Percentiles rank a stretch among this genome's conserved stretches.
These are phyloP conservation scores for Augochlora pura DNA, from an alignment of 1,140 invertebrate genomes.

Conservation along the genomic window DNA sequence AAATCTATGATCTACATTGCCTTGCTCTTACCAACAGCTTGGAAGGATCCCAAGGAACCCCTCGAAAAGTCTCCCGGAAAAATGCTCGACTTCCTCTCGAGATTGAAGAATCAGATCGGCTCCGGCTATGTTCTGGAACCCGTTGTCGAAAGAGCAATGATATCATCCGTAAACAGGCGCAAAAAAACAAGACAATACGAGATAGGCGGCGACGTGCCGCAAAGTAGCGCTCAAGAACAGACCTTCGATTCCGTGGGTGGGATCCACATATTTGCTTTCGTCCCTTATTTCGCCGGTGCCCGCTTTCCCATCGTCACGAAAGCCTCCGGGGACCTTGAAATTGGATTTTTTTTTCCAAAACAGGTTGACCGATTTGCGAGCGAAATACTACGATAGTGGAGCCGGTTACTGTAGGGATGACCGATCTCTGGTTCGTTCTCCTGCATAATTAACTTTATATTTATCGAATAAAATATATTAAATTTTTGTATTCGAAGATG, in stretches of 20 bases:
- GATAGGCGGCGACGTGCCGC: constrained; percentile 25
- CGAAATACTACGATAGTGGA: background rate
- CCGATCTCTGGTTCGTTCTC: too few species aligned
- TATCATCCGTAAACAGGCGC: constrained; percentile 42
- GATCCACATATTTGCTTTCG: constrained; percentile 44
- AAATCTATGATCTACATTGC: constrained; percentile 1
- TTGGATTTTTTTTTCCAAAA: constrained; percentile 33
- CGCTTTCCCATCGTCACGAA: background rate
- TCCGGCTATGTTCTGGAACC: background rate
- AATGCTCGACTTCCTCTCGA: background rate
- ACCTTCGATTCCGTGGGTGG: background rate
- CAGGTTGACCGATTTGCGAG: too few species aligned
- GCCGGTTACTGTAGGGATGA: too few species aligned
- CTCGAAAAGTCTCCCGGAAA: background rate
- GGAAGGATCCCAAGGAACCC: background rate
- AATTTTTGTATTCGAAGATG: too few species aligned
- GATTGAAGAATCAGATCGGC: constrained; percentile 17
- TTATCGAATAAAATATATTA: too few species aligned
- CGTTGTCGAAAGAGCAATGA: constrained; percentile 35
- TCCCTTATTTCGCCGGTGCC: constrained; percentile 4
- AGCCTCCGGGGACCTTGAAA: constrained; percentile 14
- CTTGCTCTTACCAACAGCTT: background rate
- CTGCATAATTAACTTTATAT: too few species aligned
- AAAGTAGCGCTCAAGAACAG: constrained; percentile 29
- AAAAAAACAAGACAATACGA: constrained; percentile 23